Base-by-base conservation (phyloP, 1,140 invertebrate genomes). In the Microplitis mediator region DNA sequence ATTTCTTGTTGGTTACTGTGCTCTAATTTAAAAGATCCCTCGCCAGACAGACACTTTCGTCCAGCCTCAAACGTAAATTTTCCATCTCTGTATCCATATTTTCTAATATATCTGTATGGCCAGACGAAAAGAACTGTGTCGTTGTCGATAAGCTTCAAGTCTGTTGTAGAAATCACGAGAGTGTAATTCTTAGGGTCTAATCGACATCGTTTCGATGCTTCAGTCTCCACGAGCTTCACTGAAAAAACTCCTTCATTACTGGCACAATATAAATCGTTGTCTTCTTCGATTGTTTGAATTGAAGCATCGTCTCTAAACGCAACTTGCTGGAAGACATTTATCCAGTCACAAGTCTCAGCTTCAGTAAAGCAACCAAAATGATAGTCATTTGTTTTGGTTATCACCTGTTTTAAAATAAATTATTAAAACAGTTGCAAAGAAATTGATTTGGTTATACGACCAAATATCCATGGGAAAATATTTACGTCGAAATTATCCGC, bases 21-120 rank as follows among this genome's bases (percentile, higher is more conserved):
- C 79, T 94, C 91, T 73, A 96, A 87, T 68, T 91, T 91, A 81
- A 96, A 96, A 9, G 91, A 90, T 1, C 95, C 95, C 87, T 95
- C 94, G 2, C 95, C 95, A 4, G 94, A 94, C 73, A 91, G 90
- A 86, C 95, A 96, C 84, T 95, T 95, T 73, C 95, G 88, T 4
- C 95, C 95, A n/a, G 95, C 95, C 89, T 96, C 95, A 85, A 97
- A 95, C 16, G 93, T 94, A 80, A 97, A 96, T 80, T 92, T 94
- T 50, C 93, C 93, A 77, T 92, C 90, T 72, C 91, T 91, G 75
- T 94, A 93, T 31, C 95, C 95, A 85, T 96, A 96, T 69, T 93
- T 88, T 67, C 95, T 89, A 73, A 97, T 95, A 79, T 92, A 95
- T 75, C 91, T 90, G 83, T 95, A 96, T 51, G 95, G 95, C 95